Conservation (phyloP, 2,888 invertebrate species). For the Leucophenga montana region DNA sequence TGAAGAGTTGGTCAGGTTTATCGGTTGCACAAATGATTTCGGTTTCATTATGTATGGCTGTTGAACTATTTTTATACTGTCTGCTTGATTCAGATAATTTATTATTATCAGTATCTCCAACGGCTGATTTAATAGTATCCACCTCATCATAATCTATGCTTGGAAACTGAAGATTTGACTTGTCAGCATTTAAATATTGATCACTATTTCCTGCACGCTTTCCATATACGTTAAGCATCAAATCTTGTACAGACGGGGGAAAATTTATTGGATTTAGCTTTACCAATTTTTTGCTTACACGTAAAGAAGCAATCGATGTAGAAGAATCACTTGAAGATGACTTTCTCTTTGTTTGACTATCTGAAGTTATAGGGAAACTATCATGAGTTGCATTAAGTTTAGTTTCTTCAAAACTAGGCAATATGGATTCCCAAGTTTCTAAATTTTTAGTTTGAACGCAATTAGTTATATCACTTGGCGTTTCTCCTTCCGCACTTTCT, state of each 20-base stretch:
- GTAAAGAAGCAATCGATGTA: conserved; percentile 57
- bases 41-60: no score
- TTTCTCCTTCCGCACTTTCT: conserved; percentile 19
- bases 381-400: conserved; percentile 53
- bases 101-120: not conserved
- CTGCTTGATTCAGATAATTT: not conserved
- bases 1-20: no score
- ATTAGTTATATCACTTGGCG: no score
- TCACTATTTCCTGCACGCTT: conserved; percentile 28
- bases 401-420: conserved; percentile 1
- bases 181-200: conserved; percentile 6
- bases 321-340: conserved; percentile 68
- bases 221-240: conserved; percentile 54
- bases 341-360: conserved; percentile 61
- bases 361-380: conserved; percentile 65
- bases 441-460: no score
- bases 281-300: conserved; percentile 61
- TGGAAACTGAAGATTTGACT: conserved; percentile 52
- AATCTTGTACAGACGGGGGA: conserved; percentile 71
- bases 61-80: not conserved
- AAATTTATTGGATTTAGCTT: conserved; percentile 65
- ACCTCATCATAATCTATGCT: conserved; percentile 36
- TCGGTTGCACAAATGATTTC: no score
- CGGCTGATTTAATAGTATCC: not conserved
- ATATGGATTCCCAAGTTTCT: no score